phyloP scores from a whole-genome alignment of 2,888 invertebrate genomes.

The Anticlea derivata region DNA sequence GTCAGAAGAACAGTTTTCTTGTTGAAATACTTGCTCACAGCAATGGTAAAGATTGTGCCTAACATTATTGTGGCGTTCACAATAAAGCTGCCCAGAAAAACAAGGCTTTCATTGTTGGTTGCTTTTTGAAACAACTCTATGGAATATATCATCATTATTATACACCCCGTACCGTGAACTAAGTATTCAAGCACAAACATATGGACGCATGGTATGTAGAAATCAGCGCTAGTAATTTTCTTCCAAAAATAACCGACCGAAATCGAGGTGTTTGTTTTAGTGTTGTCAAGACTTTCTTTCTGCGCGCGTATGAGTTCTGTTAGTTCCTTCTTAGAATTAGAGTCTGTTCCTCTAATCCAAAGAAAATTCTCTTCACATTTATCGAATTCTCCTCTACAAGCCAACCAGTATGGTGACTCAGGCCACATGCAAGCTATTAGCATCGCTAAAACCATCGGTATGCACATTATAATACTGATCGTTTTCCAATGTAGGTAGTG shows the following conservation, averaged over 20 bases:
- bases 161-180: too few relatives aligned
- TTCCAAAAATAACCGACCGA: too few relatives aligned
- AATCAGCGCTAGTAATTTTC: too few relatives aligned
- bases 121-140: too few relatives aligned
- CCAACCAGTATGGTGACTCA: constrained; percentile 41
- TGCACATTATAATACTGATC: constrained; percentile 30
- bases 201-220: too few relatives aligned
- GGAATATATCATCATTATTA: too few relatives aligned
- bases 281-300: not conserved
- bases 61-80: too few relatives aligned
- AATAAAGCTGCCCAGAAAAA: too few relatives aligned
- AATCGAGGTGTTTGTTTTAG: too few relatives aligned
- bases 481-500: constrained; percentile 36
- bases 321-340: constrained; percentile 14
- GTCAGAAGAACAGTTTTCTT: constrained; percentile 24
- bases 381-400: constrained; percentile 30
- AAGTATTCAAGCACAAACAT: too few relatives aligned
- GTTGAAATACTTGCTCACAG: constrained; percentile 6
- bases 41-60: too few relatives aligned
- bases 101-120: too few relatives aligned
- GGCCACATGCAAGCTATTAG: constrained; percentile 31
- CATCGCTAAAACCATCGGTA: constrained; percentile 25
- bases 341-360: constrained; percentile 31
- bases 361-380: constrained; percentile 32
- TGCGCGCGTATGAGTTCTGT: constrained; percentile 2